Conservation (phyloP, 2,113 vertebrate genomes). For the Corythoichthys haematopterus region DNA sequence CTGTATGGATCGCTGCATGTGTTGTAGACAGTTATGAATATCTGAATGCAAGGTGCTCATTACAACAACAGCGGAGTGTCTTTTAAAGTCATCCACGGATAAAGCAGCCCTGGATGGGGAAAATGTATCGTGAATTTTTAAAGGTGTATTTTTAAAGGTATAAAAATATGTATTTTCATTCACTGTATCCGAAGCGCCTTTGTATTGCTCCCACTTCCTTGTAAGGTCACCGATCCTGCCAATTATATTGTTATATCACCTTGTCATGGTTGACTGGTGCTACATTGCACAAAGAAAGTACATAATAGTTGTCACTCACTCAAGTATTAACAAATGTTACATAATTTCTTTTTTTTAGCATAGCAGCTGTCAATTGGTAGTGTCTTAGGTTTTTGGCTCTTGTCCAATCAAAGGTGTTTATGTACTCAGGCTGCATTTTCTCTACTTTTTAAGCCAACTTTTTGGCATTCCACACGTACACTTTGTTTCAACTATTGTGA, state of each 20-base stretch:
- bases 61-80: slow-evolving; percentile 56
- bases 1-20: slow-evolving; percentile 51
- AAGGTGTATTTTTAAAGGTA: neutral
- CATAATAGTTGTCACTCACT: slow-evolving; percentile 18
- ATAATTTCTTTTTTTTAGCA: slow-evolving; percentile 43
- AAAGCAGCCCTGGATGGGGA: slow-evolving; percentile 56
- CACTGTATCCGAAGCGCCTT: slow-evolving; percentile 43
- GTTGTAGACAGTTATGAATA: slow-evolving; percentile 57
- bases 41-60: slow-evolving; percentile 67
- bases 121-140: slow-evolving; percentile 21
- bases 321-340: slow-evolving; percentile 14
- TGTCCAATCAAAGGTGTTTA: slow-evolving; percentile 35
- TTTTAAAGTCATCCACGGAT: slow-evolving; percentile 52
- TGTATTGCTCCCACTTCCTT: slow-evolving; percentile 34
- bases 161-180: slow-evolving; percentile 17
- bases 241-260: slow-evolving; percentile 42
- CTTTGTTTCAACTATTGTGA: neutral
- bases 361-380: slow-evolving; percentile 42
- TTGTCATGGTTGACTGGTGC: slow-evolving; percentile 31
- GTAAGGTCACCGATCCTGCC: slow-evolving; percentile 44
- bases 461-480: slow-evolving; percentile 37
- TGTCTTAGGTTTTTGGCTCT: slow-evolving; percentile 36
- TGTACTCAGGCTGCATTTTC: slow-evolving; percentile 45
- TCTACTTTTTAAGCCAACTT: slow-evolving; percentile 38
- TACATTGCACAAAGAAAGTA: slow-evolving; percentile 49